Evolutionary conservation across 2,113 vertebrate genomes (phyloP).

Genomic region (Dermatemys mawii): DNA sequence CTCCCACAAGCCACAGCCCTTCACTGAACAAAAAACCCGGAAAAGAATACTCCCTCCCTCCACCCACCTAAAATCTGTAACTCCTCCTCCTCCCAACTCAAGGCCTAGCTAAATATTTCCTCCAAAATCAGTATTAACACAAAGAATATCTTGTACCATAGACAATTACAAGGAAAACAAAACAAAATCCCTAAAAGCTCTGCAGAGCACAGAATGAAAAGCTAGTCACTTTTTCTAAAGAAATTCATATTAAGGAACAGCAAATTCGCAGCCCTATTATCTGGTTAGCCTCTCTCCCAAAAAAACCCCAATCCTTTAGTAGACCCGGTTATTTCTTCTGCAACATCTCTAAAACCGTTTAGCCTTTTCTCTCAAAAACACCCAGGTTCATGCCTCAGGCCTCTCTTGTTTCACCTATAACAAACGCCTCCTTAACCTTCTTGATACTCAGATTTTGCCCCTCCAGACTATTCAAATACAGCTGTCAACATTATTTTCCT

Average conservation of each 20-base stretch:
- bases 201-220: not conserved
- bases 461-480: not conserved
- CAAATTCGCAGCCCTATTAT: not conserved
- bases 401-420: not conserved
- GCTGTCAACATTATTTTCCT: not conserved
- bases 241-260: rapidly evolving
- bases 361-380: rapidly evolving
- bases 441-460: not conserved
- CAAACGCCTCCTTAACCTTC: not conserved
- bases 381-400: not conserved
- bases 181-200: not conserved
- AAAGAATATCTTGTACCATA: not conserved
- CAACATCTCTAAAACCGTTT: not conserved
- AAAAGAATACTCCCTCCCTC: not conserved
- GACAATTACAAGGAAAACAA: not conserved
- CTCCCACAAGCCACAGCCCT: not conserved
- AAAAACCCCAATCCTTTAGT: not conserved
- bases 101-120: constrained; percentile 15
- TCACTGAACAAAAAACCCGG: constrained; percentile 14
- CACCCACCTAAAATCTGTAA: constrained; percentile 3
- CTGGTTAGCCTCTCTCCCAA: not conserved
- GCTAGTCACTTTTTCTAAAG: rapidly evolving
- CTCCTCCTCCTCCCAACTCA: constrained; percentile 59
- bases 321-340: not conserved
- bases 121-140: not conserved